Percentiles rank a stretch among this genome's conserved stretches.
Evolutionary conservation across 1,140 invertebrate species (phyloP).

Genomic region (Drosophila orosa): DNA sequence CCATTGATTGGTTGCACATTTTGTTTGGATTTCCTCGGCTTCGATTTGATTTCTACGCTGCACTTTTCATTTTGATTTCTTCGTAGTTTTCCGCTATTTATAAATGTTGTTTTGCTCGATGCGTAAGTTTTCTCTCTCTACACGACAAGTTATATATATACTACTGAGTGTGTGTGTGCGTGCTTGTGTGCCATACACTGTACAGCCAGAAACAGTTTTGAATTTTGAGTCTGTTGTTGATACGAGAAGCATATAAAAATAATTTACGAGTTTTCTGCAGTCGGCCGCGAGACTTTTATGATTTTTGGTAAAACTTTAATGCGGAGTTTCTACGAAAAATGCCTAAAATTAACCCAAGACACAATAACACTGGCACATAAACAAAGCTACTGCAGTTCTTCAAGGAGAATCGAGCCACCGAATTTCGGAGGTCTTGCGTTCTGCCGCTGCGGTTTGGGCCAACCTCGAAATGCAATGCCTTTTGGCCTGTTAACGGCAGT

Average conservation of each 20-base stretch:
- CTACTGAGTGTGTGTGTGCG: constrained; percentile 20
- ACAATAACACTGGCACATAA: constrained; percentile 33
- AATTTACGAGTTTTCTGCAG: constrained; percentile 80
- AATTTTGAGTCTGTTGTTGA: constrained; percentile 44
- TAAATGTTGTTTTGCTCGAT: constrained; percentile 73
- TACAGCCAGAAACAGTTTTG: constrained; percentile 65
- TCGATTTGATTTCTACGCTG: constrained; percentile 41
- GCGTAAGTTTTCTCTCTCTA: constrained; percentile 64
- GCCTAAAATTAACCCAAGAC: constrained; percentile 48
- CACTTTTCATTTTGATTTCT: constrained; percentile 74
- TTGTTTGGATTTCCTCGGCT: constrained; percentile 48
- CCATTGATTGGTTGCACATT: constrained; percentile 76
- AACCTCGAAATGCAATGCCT: constrained; percentile 32
- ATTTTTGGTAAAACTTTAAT: constrained; percentile 45
- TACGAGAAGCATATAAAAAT: constrained; percentile 67
- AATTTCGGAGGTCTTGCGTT: constrained; percentile 8
- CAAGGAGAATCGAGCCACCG: constrained; percentile 16
- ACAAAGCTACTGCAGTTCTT: constrained; percentile 34
- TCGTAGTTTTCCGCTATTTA: constrained; percentile 62
- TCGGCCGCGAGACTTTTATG: constrained; percentile 42
- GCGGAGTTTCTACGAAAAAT: constrained; percentile 47
- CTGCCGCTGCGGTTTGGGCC: constrained; percentile 29
- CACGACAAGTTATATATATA: constrained; percentile 50
- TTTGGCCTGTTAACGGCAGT: constrained; percentile 34
- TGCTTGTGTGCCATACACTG: constrained; percentile 27